These are phyloP conservation scores for Corythoichthys intestinalis DNA, from an alignment of 2,113 vertebrate species.

Conservation along the genomic window DNA sequence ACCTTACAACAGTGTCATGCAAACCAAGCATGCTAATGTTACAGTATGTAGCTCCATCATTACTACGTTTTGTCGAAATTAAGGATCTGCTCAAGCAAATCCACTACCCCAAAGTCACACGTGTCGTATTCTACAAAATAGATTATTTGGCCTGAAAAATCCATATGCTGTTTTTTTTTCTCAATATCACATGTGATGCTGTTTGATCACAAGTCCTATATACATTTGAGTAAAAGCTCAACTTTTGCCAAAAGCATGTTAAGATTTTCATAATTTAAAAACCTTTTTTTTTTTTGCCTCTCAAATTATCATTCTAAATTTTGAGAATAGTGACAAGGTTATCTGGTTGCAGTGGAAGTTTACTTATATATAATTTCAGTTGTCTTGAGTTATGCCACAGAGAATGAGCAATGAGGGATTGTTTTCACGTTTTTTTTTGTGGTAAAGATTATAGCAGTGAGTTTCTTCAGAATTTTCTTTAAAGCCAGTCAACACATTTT, in stretches of 20 bases:
- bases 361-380: not conserved
- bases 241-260: not conserved
- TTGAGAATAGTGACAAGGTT: not conserved
- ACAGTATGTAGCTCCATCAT: slow-evolving; percentile 6
- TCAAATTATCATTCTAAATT: not conserved
- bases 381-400: not conserved
- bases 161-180: not conserved
- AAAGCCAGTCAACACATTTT: not conserved
- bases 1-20: slow-evolving; percentile 7
- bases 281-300: not conserved
- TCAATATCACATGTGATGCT: no score
- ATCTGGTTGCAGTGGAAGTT: not conserved
- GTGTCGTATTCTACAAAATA: no score
- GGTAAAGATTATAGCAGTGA: not conserved
- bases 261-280: not conserved
- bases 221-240: not conserved
- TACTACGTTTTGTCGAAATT: not conserved
- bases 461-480: not conserved
- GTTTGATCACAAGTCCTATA: no score
- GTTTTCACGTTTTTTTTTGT: not conserved
- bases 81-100: not conserved
- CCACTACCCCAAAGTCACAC: not conserved
- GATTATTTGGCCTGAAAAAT: not conserved
- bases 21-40: not conserved
- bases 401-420: not conserved